Evolutionary conservation across 2,113 vertebrate genomes (phyloP), one percentile per base, ranked within the genome.

Genomic region (Phylloscopus whistleri): DNA sequence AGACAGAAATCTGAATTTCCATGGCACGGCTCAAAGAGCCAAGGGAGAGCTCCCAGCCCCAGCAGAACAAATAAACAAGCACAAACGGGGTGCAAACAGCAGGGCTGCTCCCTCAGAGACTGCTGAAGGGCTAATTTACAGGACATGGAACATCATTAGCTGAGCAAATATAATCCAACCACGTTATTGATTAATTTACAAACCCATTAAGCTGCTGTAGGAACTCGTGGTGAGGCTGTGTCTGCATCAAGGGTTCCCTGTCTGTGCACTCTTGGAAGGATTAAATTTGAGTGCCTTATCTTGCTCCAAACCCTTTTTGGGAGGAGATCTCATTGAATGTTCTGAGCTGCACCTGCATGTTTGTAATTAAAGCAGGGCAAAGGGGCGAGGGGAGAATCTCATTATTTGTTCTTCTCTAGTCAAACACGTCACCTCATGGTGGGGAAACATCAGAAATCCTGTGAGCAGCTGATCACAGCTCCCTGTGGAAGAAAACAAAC

Each of bases 131-230:
- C 70, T 59, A 43, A 94, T 95, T 97, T 93, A 77, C 92, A 96
- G 94, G 87, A 98, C 91, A 92, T 4, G 55, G 82, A 46, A 90
- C 96, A 94, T 96, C 97, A 98, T 97, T 97, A 97, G 93, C 74
- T 30, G 30, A 95, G 96, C 96, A 97, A 97, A 97, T 80, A 96
- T 90, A 93, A 84, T 94, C 97, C 94, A 87, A 69, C 77, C 62
- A 56, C 24, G 2, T 96, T 96, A 97, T 97, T 96, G 97, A 98
- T 97, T 97, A 95, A 97, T 97, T 97, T 97, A 87, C 95, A 95
- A 95, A 97, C 86, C 80, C 95, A 96, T 97, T 97, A 96, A 56
- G 64, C 77, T 95, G 79, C 93, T 82, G 67, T 88, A 90, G 69
- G 96, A 96, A 96, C 84, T 92, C 96, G 56, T 53, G 88, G 87